Percentiles rank a stretch among this genome's conserved stretches.
Evolutionary conservation across 2,888 invertebrate genomes (phyloP).

Genomic region (Parnassius glacialis): DNA sequence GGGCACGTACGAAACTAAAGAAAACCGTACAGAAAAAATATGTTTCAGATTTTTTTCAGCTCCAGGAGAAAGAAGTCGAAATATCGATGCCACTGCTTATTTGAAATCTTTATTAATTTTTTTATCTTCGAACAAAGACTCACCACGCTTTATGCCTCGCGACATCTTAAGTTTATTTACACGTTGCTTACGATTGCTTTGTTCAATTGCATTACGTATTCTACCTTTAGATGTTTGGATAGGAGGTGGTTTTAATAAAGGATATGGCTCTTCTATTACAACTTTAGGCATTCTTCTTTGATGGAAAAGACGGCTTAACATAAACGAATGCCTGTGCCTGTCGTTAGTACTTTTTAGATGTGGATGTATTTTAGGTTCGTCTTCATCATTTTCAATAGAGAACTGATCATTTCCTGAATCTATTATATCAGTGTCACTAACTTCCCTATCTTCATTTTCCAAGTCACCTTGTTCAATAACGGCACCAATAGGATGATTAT

Average conservation of each 20-base stretch:
- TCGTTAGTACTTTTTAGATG: conserved; percentile 46
- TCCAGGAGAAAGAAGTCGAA: conserved; percentile 55
- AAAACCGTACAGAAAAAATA: not conserved
- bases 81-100: conserved; percentile 46
- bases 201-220: conserved; percentile 49
- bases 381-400: conserved; percentile 46
- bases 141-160: conserved; percentile 58
- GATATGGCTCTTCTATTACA: conserved; percentile 63
- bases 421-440: conserved; percentile 47
- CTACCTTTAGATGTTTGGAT: conserved; percentile 47
- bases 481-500: conserved; percentile 71
- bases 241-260: conserved; percentile 70
- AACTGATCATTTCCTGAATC: conserved; percentile 50
- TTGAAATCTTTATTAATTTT: conserved; percentile 45
- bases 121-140: conserved; percentile 62
- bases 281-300: conserved; percentile 61
- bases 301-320: conserved; percentile 49
- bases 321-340: conserved; percentile 51
- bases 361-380: conserved; percentile 50
- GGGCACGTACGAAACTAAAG: too few species aligned
- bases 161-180: conserved; percentile 54
- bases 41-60: conserved; percentile 54
- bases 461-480: conserved; percentile 69
- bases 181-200: conserved; percentile 53
- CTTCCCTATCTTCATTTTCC: conserved; percentile 50